Evolutionary conservation across 2,797 vertebrate genomes (phyloP).

Genomic region (Orestias chungarensis): DNA sequence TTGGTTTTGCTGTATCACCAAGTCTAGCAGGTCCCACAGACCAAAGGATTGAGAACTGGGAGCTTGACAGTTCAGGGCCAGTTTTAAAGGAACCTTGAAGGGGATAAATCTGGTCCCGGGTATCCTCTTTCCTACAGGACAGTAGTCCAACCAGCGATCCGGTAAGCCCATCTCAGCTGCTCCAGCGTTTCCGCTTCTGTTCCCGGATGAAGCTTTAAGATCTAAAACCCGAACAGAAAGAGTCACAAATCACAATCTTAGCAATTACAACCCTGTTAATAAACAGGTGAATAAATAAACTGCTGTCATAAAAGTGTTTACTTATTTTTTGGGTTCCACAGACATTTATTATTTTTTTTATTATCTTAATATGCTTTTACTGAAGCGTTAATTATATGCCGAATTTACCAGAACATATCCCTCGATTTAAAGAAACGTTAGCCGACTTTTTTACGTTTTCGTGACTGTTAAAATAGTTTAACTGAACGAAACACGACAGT

Average conservation of each 20-base stretch:
- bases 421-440: background rate
- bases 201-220: constrained; percentile 3
- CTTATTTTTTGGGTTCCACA: too few species aligned
- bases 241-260: background rate
- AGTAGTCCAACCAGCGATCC: constrained; percentile 28
- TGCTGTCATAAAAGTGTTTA: too few species aligned
- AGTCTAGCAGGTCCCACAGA: constrained; percentile 32
- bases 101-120: constrained; percentile 33
- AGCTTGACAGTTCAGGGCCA: background rate
- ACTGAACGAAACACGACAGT: background rate
- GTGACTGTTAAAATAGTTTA: too few species aligned
- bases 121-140: constrained; percentile 28
- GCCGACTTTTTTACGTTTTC: background rate
- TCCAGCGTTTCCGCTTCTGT: background rate
- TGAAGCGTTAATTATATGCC: background rate
- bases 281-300: too few species aligned
- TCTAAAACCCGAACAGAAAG: constrained; percentile 10
- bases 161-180: constrained; percentile 13
- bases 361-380: too few species aligned
- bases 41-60: background rate
- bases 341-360: too few species aligned
- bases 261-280: background rate
- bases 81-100: constrained; percentile 41
- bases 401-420: background rate
- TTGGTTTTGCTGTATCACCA: constrained; percentile 14